Percentiles rank a stretch among this genome's conserved stretches.
Evolutionary conservation across 1,140 invertebrate genomes (phyloP).

Genomic region (Cotesia typhae): DNA sequence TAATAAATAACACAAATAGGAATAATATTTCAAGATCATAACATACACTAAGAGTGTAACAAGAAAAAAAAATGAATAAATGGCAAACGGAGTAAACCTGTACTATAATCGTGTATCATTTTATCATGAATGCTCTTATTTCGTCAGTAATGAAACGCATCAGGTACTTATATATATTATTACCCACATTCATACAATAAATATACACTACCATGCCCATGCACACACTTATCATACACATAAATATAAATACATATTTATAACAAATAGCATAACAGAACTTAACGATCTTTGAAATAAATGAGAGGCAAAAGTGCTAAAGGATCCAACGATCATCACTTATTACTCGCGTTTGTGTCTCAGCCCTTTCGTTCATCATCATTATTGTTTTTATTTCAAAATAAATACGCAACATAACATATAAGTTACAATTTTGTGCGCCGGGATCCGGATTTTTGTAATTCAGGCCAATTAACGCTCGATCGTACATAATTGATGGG

Average conservation of each 20-base stretch:
- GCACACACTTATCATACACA: too few relatives aligned
- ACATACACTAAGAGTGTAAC: not conserved
- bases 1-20: not conserved
- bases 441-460: constrained; percentile 44
- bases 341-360: not conserved
- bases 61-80: constrained; percentile 18
- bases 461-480: constrained; percentile 45
- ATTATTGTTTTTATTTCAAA: constrained; percentile 2
- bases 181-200: not conserved
- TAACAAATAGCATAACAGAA: not conserved
- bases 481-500: constrained; percentile 40
- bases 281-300: constrained; percentile 18
- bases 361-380: not conserved
- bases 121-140: constrained; percentile 21
- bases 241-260: too few relatives aligned
- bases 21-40: not conserved
- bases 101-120: constrained; percentile 30
- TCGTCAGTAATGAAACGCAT: constrained; percentile 29
- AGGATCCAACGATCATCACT: constrained; percentile 11
- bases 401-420: constrained; percentile 35
- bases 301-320: constrained; percentile 18
- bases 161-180: not conserved
- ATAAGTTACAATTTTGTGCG: constrained; percentile 37
- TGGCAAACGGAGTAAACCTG: constrained; percentile 23
- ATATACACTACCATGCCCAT: not conserved